phyloP scores from a whole-genome alignment of 2,888 invertebrate genomes.

The Meteorus colon region DNA sequence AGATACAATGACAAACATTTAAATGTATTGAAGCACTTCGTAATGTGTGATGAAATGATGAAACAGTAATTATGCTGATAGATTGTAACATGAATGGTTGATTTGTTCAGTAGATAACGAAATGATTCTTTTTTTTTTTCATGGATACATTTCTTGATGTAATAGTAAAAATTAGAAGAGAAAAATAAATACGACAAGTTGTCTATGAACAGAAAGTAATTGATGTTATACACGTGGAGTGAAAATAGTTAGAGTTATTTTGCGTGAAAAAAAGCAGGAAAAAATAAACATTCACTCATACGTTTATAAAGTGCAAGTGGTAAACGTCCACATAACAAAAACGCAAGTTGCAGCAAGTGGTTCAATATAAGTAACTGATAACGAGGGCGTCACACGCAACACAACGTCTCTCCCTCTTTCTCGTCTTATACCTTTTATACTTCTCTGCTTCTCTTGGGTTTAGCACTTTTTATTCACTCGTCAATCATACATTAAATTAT shows the following conservation, averaged over 20 bases:
- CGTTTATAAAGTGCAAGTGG: neutral
- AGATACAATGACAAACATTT: neutral
- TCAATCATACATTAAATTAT: constrained; percentile 47
- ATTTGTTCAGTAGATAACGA: too few species aligned
- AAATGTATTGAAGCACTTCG: neutral
- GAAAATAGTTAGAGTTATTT: constrained; percentile 2
- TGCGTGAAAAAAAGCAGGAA: neutral
- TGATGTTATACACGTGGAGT: neutral
- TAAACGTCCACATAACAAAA: constrained; percentile 1
- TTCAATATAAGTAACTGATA: constrained; percentile 33
- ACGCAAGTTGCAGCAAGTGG: constrained; percentile 17
- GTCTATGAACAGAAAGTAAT: neutral
- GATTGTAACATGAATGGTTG: too few species aligned
- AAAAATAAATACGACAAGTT: too few species aligned
- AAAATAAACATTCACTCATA: neutral
- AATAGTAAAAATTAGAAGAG: too few species aligned
- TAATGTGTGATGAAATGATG: too few species aligned
- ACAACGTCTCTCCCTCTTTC: constrained; percentile 30
- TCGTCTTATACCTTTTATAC: too few species aligned
- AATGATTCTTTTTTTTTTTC: too few species aligned
- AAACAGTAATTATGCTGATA: too few species aligned
- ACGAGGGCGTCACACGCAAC: constrained; percentile 47
- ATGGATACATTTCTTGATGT: too few species aligned
- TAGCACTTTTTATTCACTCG: constrained; percentile 26
- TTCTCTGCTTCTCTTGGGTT: neutral